Base-by-base conservation (phyloP, 2,888 invertebrate species). In the Conus canariensis region DNA sequence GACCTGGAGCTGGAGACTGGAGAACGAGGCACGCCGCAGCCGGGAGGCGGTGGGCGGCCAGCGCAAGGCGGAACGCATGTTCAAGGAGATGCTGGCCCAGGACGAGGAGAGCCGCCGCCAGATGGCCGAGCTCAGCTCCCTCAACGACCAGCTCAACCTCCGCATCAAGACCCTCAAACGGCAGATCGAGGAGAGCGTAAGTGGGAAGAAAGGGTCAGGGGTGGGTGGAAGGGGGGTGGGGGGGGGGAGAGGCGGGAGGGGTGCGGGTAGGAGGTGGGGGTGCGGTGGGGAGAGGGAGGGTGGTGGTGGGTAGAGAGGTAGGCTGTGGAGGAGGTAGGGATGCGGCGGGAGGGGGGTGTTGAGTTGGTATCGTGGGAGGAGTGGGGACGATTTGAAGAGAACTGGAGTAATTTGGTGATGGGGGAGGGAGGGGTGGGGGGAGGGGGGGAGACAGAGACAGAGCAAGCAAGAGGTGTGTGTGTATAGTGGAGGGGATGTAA, bases 101-200 rank as follows among this genome's bases (percentile, higher is more conserved):
- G 94, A 95, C 74, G 96, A 96, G 70, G 96, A 96, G 74, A 96
- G 96, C 92, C 94, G 95, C 80, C 93, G 96, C 82, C 92, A 94
- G 90, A 92, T 95, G 83, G 93, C 94, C 67, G 96, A 96, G 90
- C 93, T 96, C 64, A 90, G 91, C 56, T 95, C 96, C 90, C 90
- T 95, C 87, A 94, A 94, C 92, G 96, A 96, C 91, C 95, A 94
- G 89, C 93, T 96, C 90, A 93, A 91, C 92, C 93, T 95, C 89
- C 95, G 95, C 92, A 92, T 95, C 93, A 96, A 95, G 93, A 94
- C 95, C 88, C 95, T 95, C 94, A 96, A 95, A 93, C 93, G 96
- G 91, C 96, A 96, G 94, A 94, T 96, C 90, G 96, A 96, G 90
- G 96, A 96, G 92, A 95, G 96, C 80, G 96, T 96, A 93, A 94